Evolutionary conservation across 2,888 invertebrate genomes (phyloP).

Genomic region (Lithophane leautieri): DNA sequence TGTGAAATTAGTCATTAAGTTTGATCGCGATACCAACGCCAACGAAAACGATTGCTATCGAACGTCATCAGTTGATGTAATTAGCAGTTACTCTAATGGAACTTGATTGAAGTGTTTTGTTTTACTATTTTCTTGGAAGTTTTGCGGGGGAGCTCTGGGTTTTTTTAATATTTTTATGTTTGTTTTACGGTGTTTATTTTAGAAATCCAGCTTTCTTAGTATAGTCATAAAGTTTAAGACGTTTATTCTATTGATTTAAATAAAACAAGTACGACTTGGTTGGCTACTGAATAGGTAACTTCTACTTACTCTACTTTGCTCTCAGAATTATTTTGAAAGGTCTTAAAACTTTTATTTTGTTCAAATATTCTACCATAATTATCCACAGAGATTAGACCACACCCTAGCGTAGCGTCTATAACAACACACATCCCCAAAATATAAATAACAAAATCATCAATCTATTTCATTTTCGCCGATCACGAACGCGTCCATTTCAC

Average conservation of each 20-base stretch:
- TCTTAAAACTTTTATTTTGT: too few species aligned
- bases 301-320: background rate
- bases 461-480: constrained; percentile 37
- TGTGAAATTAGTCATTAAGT: constrained; percentile 75
- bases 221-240: too few species aligned
- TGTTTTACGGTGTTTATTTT: background rate
- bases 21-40: constrained; percentile 67
- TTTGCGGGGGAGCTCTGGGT: background rate
- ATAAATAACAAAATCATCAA: constrained; percentile 28
- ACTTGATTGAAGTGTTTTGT: constrained; percentile 53
- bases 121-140: constrained; percentile 51
- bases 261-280: too few species aligned
- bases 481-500: constrained; percentile 49
- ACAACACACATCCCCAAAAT: background rate
- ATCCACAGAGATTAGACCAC: too few species aligned
- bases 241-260: too few species aligned
- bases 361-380: background rate
- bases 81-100: constrained; percentile 58
- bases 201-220: background rate
- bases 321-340: background rate
- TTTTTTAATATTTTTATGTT: too few species aligned
- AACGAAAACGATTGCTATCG: constrained; percentile 67
- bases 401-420: too few species aligned
- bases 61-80: constrained; percentile 56
- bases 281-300: too few species aligned